Evolutionary conservation across 23 tunicate genomes (phyloP), one percentile per base, ranked within the genome.

Genomic region (Pegea sp.): DNA sequence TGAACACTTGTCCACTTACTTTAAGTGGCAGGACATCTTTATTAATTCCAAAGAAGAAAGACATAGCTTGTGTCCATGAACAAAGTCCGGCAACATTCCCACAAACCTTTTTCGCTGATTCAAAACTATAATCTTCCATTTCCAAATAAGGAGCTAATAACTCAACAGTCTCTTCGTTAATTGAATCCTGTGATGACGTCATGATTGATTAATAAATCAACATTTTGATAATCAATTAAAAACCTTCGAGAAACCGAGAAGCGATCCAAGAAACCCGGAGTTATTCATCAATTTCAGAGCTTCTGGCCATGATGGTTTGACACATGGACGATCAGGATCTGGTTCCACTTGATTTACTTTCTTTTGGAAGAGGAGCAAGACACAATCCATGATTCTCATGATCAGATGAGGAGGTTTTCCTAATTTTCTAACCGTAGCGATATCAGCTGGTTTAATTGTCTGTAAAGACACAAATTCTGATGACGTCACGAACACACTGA

Each of bases 381-480:
- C 98, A 44, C 90, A 87, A 46, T 89, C 98, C 98, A 89, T 76
- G 66, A 89, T 89, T 48, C 98, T 66, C 98, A 89, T 89, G 67
- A 89, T 77, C 68, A 89, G 58, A 56, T 89, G 98, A n/a, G 98
- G 98, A 16, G 98, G 98, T 44, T 89, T 89, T n/a, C 98, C 98
- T 25, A 89, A 76, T 58, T 89, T 89, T 19, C 89, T 63, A 28
- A 89, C 98, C 8, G 98, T 89, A 8, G 98, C 90, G 54, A 89
- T 89, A 33, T 89, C 90, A 24, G 98, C 84, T 1, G 98, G 98
- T 29, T 76, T 89, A 71, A 89, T 77, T 24, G 98, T 89, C 77
- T 87, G 64, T 16, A 48, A 2, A 43, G 3, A 43, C 5, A n/a
- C n/a, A 46, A 46, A 46, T 2, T 3, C 2, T 3, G 19, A 13